These are phyloP conservation scores for Drosophila pandora DNA, from an alignment of 1,140 invertebrate species.

Conservation along the genomic window DNA sequence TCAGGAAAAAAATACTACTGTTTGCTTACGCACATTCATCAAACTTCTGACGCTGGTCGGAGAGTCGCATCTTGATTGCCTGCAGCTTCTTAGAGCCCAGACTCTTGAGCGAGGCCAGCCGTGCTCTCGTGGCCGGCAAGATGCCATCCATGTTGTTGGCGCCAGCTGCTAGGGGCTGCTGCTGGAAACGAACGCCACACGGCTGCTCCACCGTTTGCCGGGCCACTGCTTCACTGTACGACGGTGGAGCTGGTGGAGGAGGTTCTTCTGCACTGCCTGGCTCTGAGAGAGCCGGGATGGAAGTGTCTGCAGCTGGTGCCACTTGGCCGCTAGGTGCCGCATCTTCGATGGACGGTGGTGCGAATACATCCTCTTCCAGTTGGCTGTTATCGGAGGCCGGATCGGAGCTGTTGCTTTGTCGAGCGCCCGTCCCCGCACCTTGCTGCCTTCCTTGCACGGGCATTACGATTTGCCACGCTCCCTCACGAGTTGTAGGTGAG, in stretches of 20 bases:
- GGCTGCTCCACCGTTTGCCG: constrained; percentile 29
- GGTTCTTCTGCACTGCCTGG: constrained; percentile 2
- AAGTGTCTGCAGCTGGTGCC: constrained; percentile 9
- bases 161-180: constrained; percentile 64
- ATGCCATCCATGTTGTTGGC: constrained; percentile 70
- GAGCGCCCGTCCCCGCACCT: constrained; percentile 25
- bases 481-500: constrained; percentile 66
- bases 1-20: neutral
- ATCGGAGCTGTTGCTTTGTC: constrained; percentile 78
- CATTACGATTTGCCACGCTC: constrained; percentile 83
- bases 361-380: constrained; percentile 76
- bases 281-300: constrained; percentile 15
- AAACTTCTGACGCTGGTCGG: constrained; percentile 85
- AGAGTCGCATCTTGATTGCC: constrained; percentile 87
- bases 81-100: constrained; percentile 88
- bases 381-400: constrained; percentile 78
- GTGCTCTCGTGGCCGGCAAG: constrained; percentile 85
- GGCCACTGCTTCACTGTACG: constrained; percentile 51
- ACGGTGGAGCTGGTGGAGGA: constrained; percentile 60
- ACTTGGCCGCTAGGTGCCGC: constrained; percentile 38
- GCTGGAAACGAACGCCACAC: constrained; percentile 57
- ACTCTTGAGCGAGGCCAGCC: constrained; percentile 87
- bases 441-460: constrained; percentile 64
- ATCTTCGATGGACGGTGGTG: constrained; percentile 59
- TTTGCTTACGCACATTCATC: constrained; percentile 77